phyloP scores from a whole-genome alignment of 2,797 vertebrate genomes.

The Bovichtus variegatus region DNA sequence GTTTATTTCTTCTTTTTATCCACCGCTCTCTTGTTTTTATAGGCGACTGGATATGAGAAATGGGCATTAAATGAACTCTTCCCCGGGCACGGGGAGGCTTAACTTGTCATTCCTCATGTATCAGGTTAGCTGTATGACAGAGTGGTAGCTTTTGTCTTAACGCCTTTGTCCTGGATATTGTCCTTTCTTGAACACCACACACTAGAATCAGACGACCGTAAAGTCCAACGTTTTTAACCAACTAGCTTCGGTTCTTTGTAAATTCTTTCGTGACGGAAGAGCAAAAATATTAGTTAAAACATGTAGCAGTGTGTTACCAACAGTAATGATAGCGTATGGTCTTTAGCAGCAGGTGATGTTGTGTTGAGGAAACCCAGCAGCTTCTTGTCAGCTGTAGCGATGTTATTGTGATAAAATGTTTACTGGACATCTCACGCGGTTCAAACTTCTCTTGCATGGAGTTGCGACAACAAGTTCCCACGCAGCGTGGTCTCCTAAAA shows the following conservation, averaged over 20 bases:
- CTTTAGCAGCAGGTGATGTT: slow-evolving; percentile 23
- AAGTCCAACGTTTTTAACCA: not conserved
- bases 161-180: slow-evolving; percentile 17
- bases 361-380: slow-evolving; percentile 60
- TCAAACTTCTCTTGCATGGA: slow-evolving; percentile 29
- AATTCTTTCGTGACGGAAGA: not conserved
- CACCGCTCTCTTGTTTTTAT: slow-evolving; percentile 5
- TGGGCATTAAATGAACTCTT: slow-evolving; percentile 1
- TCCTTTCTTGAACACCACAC: slow-evolving; percentile 14
- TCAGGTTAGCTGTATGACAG: not conserved
- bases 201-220: not conserved
- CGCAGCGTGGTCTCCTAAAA: no score
- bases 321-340: not conserved
- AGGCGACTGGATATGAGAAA: not conserved
- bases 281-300: slow-evolving; percentile 1
- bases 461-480: not conserved
- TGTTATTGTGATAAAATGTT: slow-evolving; percentile 38
- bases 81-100: not conserved
- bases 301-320: slow-evolving; percentile 68
- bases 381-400: slow-evolving; percentile 58
- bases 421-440: slow-evolving; percentile 8
- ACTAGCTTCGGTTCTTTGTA: not conserved
- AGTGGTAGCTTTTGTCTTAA: slow-evolving; percentile 30
- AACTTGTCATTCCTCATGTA: not conserved
- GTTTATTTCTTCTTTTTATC: not conserved